Conservation (phyloP, 2,888 invertebrate species). For the Molanna angustata region DNA sequence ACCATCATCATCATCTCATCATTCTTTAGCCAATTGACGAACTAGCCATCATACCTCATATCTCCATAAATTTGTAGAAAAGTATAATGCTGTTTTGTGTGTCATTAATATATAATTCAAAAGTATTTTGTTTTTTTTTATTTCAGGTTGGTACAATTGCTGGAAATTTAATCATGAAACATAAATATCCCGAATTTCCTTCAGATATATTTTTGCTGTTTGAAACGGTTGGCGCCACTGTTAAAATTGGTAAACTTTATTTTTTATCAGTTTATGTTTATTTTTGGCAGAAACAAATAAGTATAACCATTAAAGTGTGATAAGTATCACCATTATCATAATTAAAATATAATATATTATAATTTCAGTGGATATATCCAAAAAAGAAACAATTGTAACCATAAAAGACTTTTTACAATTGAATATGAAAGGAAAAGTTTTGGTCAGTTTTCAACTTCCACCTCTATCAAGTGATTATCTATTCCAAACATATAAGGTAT, state of each 20-base stretch:
- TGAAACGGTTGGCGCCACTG: conserved; percentile 57
- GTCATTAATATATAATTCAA: no score
- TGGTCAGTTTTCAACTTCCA: conserved; percentile 48
- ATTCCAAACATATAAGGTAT: conserved; percentile 36
- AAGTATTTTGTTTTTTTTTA: no score
- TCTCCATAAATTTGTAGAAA: conserved; percentile 41
- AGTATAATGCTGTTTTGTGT: no score
- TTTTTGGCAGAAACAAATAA: no score
- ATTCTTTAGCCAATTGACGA: no score
- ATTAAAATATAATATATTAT: no score
- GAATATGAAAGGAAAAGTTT: conserved; percentile 47
- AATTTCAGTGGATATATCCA: conserved; percentile 40
- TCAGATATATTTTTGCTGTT: conserved; percentile 70
- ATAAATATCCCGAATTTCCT: conserved; percentile 64
- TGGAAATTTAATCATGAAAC: conserved; percentile 63
- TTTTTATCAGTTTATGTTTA: no score
- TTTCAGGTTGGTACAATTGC: not conserved
- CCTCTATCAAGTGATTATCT: conserved; percentile 43
- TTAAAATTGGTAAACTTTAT: conserved; percentile 54
- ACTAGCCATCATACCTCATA: conserved; percentile 69
- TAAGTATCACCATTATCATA: no score
- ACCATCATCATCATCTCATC: no score
- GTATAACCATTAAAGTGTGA: no score
- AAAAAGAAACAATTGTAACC: conserved; percentile 36
- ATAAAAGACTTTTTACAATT: conserved; percentile 45